These are phyloP conservation scores for Laterallus jamaicensis DNA, from an alignment of 2,113 vertebrate genomes.

Conservation along the genomic window DNA sequence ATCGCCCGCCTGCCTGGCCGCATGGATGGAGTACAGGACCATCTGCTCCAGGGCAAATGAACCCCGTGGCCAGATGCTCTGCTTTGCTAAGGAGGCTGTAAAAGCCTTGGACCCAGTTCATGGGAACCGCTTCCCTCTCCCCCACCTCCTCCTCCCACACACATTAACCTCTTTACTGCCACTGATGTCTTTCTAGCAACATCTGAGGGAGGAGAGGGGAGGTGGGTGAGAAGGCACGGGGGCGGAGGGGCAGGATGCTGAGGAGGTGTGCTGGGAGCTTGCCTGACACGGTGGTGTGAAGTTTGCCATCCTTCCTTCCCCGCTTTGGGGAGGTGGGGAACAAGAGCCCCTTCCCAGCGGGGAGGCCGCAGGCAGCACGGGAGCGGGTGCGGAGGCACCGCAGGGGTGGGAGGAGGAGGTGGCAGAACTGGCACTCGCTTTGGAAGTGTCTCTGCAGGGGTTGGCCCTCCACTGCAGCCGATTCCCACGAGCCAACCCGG, in stretches of 20 bases:
- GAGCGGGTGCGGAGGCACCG: not conserved
- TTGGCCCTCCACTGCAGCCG: not conserved
- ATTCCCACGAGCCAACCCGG: not conserved
- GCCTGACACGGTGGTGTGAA: slow-evolving; percentile 39
- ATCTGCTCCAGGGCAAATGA: slow-evolving; percentile 69
- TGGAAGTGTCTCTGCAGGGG: slow-evolving; percentile 41
- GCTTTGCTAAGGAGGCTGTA: slow-evolving; percentile 52
- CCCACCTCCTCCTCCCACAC: slow-evolving; percentile 39
- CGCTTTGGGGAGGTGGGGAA: not conserved
- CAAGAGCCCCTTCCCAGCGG: not conserved
- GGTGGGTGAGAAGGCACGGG: slow-evolving; percentile 46
- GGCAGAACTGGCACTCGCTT: slow-evolving; percentile 15
- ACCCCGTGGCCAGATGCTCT: slow-evolving; percentile 68
- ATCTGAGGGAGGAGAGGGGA: slow-evolving; percentile 45
- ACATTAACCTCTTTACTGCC: slow-evolving; percentile 60
- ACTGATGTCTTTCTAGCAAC: slow-evolving; percentile 37
- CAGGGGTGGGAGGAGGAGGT: slow-evolving; percentile 17
- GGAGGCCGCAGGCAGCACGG: slow-evolving; percentile 31
- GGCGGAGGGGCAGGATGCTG: not conserved
- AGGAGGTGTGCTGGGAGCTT: slow-evolving; percentile 34
- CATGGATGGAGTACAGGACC: slow-evolving; percentile 38
- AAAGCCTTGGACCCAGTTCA: slow-evolving; percentile 49
- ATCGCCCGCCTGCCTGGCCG: not conserved
- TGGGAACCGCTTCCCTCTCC: slow-evolving; percentile 49
- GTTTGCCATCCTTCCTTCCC: slow-evolving; percentile 55